Evolutionary conservation across 2,888 invertebrate species (phyloP).

Genomic region (Zele albiditarsus): DNA sequence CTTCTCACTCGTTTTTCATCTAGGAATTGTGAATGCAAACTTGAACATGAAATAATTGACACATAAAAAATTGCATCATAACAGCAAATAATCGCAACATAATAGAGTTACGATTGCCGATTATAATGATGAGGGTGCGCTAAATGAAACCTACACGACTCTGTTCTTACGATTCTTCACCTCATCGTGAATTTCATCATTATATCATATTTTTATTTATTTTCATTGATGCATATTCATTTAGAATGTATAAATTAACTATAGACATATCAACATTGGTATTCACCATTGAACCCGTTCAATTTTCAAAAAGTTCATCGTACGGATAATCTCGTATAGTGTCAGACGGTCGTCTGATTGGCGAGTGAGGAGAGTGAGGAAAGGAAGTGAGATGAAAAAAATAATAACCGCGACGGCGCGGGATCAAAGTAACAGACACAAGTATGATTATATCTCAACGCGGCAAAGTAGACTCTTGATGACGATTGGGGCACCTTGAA

Average conservation of each 20-base stretch:
- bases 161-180: slow-evolving; percentile 15
- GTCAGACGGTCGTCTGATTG: background rate
- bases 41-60: background rate
- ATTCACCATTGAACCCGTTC: slow-evolving; percentile 21
- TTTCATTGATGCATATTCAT: too few relatives aligned
- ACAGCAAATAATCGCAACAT: background rate
- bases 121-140: background rate
- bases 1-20: too few relatives aligned
- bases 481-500: slow-evolving; percentile 14
- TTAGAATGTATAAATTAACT: background rate
- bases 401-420: background rate
- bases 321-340: background rate
- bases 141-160: background rate
- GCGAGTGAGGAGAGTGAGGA: background rate
- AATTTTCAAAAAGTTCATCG: slow-evolving; percentile 5
- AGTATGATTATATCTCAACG: slow-evolving; percentile 4
- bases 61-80: background rate
- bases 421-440: slow-evolving; percentile 5
- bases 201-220: background rate
- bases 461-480: background rate
- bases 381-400: background rate
- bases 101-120: slow-evolving; percentile 1
- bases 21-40: too few relatives aligned
- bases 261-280: slow-evolving; percentile 5
- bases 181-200: background rate